Conservation (phyloP, 2,797 vertebrate species). For the Chaetodon trifasciatus region DNA sequence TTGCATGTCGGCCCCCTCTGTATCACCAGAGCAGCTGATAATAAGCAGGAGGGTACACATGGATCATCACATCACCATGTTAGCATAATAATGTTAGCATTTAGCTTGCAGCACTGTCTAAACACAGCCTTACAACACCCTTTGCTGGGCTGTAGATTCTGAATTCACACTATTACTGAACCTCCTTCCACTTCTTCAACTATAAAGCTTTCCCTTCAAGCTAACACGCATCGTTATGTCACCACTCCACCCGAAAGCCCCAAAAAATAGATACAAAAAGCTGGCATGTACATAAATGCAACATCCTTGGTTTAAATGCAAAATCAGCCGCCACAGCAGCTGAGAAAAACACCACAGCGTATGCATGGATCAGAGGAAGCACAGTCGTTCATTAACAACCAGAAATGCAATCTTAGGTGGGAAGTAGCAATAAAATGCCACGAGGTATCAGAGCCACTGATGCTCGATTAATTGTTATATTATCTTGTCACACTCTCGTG, state of each 20-base stretch:
- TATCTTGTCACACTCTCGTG: neutral
- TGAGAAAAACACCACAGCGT: neutral
- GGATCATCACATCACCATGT: too few relatives aligned
- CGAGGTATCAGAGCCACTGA: neutral
- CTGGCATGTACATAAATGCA: neutral
- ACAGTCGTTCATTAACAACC: neutral
- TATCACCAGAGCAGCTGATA: neutral
- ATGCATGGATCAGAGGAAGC: neutral
- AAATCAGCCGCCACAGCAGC: neutral
- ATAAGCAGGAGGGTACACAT: neutral
- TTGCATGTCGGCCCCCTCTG: neutral
- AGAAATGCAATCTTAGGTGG: neutral
- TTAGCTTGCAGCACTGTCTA: neutral
- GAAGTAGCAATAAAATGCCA: neutral
- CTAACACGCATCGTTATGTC: neutral
- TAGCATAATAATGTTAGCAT: neutral
- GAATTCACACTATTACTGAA: neutral
- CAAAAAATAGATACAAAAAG: neutral
- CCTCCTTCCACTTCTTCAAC: neutral
- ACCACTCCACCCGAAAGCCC: neutral
- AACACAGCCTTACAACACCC: neutral
- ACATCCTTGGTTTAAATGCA: neutral
- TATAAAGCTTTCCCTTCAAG: neutral
- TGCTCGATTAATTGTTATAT: slow-evolving; percentile 4
- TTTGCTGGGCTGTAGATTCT: neutral